Evolutionary conservation across 2,888 invertebrate genomes (phyloP), one percentile per base, ranked within the genome.

Genomic region (Polylopha cassiicola): DNA sequence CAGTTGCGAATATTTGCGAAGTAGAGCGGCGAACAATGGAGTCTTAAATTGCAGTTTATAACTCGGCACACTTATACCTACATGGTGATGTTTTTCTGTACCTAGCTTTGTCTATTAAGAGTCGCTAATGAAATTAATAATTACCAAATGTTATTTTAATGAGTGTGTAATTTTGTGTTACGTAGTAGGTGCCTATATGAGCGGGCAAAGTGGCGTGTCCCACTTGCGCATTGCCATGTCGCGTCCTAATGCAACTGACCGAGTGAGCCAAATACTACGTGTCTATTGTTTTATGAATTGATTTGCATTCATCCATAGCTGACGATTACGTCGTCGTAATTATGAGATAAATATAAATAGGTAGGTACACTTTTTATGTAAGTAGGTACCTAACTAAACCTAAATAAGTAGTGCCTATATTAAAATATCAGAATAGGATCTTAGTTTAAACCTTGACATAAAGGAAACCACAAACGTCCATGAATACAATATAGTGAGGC

Each of bases 381-480:
- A n/a, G n/a, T n/a, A n/a, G n/a, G n/a, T n/a, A n/a, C n/a, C n/a
- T n/a, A n/a, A n/a, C n/a, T n/a, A n/a, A n/a, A n/a, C n/a, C n/a
- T n/a, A n/a, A n/a, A n/a, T n/a, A n/a, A n/a, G n/a, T n/a, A n/a
- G n/a, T n/a, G n/a, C n/a, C n/a, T n/a, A n/a, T n/a, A n/a, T n/a
- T n/a, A n/a, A n/a, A n/a, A n/a, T n/a, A n/a, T n/a, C n/a, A n/a
- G n/a, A n/a, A n/a, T n/a, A n/a, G n/a, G n/a, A n/a, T n/a, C n/a
- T n/a, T n/a, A n/a, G n/a, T n/a, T n/a, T 5, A 50, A 63, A 66
- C 76, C 78, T 74, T 77, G 75, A 70, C 67, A 63, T 43, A 55
- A 37, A 55, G 39, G 44, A 56, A 61, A 74, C 79, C 80, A 56
- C 79, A 71, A 47, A 46, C 63, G 73, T 50, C 66, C 70, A 63